Base-by-base conservation (phyloP, 1,140 invertebrate genomes). In the Pseudoatta argentina region DNA sequence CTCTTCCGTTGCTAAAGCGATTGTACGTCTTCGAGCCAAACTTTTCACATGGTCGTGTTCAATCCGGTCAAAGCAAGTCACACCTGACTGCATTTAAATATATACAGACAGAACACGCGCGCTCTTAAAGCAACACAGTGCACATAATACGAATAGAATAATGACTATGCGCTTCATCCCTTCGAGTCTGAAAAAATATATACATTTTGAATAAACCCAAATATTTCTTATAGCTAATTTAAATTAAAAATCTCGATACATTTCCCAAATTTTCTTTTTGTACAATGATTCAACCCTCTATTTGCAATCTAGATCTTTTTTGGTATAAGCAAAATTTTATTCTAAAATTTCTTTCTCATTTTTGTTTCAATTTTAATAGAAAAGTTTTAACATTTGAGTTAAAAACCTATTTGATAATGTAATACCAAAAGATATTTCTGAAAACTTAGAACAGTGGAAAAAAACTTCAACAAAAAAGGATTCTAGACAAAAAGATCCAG, bases 41-140 rank as follows among this genome's bases (percentile, higher is more conserved):
- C 79, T 75, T 63, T 83, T 83, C 57, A 14, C n/a, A n/a, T 14
- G 79, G 18, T 75, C 69, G 21, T 48, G 55, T 73, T 75, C 69
- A 61, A 82, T 82, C 55, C 24, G 24, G 6, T 61, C 67, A 72
- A 75, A 69, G 16, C 66, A 39, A 21, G 39, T 48, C 39, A 24
- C 57, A 24, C 57, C 44, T 24, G 24, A 4, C 12, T 14, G 53
- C n/a, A 7, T 4, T 51, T 69, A 63, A 61, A 75, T 72, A 82
- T 24, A 55, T 34, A n/a, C 3, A 12, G n/a, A 24, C 30, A 69
- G n/a, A 24, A 63, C 39, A 66, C 34, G 27, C 30, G 14, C 18
- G 16, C 6, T 39, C 30, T 77, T 77, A 81, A 81, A 81, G 16
- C 30, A 71, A 8, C n/a, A 55, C 30, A n/a, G 10, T 39, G 21